A percentile compares a stretch with the other conserved stretches of the same genome.
phyloP scores from a whole-genome alignment of 2,797 vertebrate species.

The Prunella strophiata region DNA sequence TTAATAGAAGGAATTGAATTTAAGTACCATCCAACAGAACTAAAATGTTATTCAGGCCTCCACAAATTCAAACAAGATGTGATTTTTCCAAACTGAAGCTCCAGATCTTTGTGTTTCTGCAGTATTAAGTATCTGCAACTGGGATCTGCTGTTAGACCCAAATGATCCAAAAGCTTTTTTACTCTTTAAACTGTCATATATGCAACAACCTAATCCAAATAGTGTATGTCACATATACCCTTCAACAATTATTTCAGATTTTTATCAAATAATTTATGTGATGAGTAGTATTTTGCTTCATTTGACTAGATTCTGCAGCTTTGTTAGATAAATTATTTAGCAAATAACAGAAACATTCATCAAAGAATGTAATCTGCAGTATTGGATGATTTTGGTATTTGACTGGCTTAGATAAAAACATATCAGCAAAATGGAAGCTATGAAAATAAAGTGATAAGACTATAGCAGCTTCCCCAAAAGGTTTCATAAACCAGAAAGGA shows the following conservation, averaged over 20 bases:
- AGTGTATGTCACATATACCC: not conserved
- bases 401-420: slow-evolving; percentile 1
- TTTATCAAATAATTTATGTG: not conserved
- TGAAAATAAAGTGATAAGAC: not conserved
- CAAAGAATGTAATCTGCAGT: not conserved
- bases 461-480: not conserved
- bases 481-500: not conserved
- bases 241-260: not conserved
- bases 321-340: not conserved
- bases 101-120: not conserved
- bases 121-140: not conserved
- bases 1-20: not conserved
- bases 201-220: not conserved
- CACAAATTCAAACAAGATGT: not conserved
- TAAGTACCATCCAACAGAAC: not conserved
- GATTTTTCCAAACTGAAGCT: not conserved
- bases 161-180: not conserved
- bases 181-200: not conserved
- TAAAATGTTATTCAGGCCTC: not conserved
- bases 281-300: not conserved
- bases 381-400: not conserved
- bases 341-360: not conserved
- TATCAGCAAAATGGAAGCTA: not conserved
- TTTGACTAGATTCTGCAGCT: not conserved
- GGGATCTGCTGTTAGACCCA: not conserved